Conservation (phyloP, 2,113 vertebrate genomes). For the Cacatua alba region DNA sequence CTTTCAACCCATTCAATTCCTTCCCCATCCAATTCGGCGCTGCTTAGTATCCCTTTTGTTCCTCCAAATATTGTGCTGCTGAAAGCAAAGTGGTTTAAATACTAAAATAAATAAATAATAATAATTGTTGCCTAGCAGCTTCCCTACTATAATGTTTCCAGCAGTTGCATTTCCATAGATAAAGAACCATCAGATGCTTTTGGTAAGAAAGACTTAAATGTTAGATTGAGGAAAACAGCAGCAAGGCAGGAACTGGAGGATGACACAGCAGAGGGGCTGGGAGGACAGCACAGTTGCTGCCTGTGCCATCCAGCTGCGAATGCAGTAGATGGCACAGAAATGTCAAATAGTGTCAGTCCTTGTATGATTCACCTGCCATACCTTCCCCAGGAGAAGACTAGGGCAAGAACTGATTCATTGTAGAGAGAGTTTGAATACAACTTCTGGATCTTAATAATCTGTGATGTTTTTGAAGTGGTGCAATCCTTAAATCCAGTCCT, state of each 20-base stretch:
- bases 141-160: background rate
- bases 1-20: conserved; percentile 46
- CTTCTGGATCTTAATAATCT: background rate
- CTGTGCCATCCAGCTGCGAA: background rate
- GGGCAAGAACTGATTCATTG: background rate
- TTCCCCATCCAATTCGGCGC: conserved; percentile 14
- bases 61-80: conserved; percentile 8
- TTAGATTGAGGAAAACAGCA: background rate
- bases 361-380: background rate
- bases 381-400: background rate
- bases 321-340: background rate
- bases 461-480: background rate
- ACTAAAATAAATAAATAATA: background rate
- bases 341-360: background rate
- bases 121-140: background rate
- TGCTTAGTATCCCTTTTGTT: conserved; percentile 53
- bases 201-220: background rate
- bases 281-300: background rate
- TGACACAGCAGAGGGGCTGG: background rate
- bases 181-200: background rate
- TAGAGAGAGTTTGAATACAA: background rate
- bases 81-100: conserved; percentile 37
- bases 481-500: background rate
- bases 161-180: background rate
- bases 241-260: background rate